Evolutionary conservation across 2,113 vertebrate genomes (phyloP).

Genomic region (Eolophus roseicapilla): DNA sequence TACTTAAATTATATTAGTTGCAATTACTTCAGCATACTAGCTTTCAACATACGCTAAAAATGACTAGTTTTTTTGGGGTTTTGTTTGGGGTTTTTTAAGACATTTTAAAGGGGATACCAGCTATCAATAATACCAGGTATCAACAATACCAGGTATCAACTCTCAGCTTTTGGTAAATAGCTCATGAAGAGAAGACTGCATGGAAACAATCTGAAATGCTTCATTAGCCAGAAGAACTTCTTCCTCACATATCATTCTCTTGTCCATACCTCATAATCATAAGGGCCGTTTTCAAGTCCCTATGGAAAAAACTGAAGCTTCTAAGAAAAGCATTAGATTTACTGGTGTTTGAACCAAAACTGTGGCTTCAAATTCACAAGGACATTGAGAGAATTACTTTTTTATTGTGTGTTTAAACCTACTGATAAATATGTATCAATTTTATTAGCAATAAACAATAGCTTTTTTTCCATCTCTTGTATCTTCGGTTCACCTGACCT

Average conservation of each 20-base stretch:
- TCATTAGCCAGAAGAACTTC: not conserved
- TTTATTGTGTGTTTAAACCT: not conserved
- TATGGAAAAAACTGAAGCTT: not conserved
- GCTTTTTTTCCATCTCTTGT: not conserved
- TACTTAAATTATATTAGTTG: not conserved
- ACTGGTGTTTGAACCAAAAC: not conserved
- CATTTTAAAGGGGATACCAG: not conserved
- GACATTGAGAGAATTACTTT: not conserved
- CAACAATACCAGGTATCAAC: not conserved
- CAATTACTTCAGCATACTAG: not conserved
- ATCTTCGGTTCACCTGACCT: not conserved
- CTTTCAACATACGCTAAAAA: not conserved
- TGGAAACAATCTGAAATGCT: not conserved
- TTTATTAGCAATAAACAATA: not conserved
- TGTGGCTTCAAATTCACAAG: not conserved
- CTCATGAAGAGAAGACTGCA: not conserved
- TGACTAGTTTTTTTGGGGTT: not conserved
- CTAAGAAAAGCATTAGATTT: not conserved
- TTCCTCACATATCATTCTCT: not conserved
- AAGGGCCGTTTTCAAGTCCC: not conserved
- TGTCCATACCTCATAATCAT: not conserved
- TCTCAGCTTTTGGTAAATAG: not conserved
- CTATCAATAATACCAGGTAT: not conserved
- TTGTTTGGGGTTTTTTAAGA: not conserved
- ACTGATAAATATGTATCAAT: not conserved